A percentile compares a stretch with the other conserved stretches of the same genome.
Evolutionary conservation across 2,888 invertebrate species (phyloP).

Genomic region (Xestia ashworthii): DNA sequence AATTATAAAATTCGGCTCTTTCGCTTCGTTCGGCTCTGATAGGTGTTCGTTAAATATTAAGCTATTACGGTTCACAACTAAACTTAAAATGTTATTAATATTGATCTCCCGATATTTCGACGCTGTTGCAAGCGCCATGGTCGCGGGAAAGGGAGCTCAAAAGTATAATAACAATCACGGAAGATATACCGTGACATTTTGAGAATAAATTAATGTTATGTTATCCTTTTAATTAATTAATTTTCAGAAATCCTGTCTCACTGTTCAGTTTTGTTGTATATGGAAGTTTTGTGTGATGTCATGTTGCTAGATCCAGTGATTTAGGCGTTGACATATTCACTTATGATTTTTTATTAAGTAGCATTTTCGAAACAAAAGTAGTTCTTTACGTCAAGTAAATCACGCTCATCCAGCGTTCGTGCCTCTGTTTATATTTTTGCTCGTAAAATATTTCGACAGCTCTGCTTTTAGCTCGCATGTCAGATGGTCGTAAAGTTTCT

Average conservation of each 20-base stretch:
- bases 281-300: not conserved
- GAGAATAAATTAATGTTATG: too few relatives aligned
- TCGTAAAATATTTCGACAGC: not conserved
- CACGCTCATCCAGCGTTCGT: not conserved
- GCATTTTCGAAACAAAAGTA: not conserved
- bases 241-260: not conserved
- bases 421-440: not conserved
- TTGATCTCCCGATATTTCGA: too few relatives aligned
- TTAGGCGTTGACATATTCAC: not conserved
- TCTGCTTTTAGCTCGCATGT: not conserved
- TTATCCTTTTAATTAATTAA: too few relatives aligned
- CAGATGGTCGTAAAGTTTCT: slow-evolving; percentile 13
- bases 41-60: too few relatives aligned
- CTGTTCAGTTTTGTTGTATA: not conserved
- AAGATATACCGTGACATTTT: too few relatives aligned
- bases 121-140: too few relatives aligned
- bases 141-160: too few relatives aligned
- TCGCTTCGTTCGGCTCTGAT: too few relatives aligned
- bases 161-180: too few relatives aligned
- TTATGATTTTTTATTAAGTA: not conserved
- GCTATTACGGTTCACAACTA: too few relatives aligned
- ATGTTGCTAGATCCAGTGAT: not conserved
- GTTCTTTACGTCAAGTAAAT: not conserved
- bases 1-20: too few relatives aligned
- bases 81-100: too few relatives aligned